Conservation (phyloP, 2,888 invertebrate genomes). For the Cheilosia variabilis region DNA sequence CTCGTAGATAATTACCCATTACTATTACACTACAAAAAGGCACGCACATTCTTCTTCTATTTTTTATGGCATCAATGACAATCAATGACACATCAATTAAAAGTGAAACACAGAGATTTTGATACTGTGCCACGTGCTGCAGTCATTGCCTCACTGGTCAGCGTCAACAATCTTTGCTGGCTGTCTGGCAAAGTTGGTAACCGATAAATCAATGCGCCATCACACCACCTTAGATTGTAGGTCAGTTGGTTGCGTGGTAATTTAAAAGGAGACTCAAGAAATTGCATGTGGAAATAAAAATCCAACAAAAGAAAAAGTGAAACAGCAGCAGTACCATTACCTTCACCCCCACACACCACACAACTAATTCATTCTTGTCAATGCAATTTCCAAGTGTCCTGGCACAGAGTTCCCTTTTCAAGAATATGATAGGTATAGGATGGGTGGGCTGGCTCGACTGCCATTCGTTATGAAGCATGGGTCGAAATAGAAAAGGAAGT, state of each 20-base stretch:
- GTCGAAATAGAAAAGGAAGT: conserved; percentile 19
- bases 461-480: neutral
- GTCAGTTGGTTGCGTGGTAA: conserved; percentile 33
- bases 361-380: conserved; percentile 23
- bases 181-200: conserved; percentile 29
- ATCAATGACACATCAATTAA: conserved; percentile 68
- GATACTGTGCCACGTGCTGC: conserved; percentile 61
- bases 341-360: conserved; percentile 25
- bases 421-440: neutral
- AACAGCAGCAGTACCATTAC: conserved; percentile 12
- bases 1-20: conserved; percentile 9
- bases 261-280: conserved; percentile 23
- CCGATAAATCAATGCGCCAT: conserved; percentile 68
- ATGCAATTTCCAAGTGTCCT: conserved; percentile 50
- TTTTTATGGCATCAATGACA: conserved; percentile 46
- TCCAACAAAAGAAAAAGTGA: conserved; percentile 13
- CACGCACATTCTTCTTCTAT: conserved; percentile 4
- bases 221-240: conserved; percentile 54
- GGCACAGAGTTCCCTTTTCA: conserved; percentile 14
- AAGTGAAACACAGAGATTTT: conserved; percentile 26
- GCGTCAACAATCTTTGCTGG: conserved; percentile 62
- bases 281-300: conserved; percentile 31
- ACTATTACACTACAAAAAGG: neutral
- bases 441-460: neutral
- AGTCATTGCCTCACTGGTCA: conserved; percentile 57